A percentile compares a stretch with the other conserved stretches of the same genome.
These are phyloP conservation scores for Pangasianodon gigas DNA, from an alignment of 2,113 vertebrate genomes.

Conservation along the genomic window DNA sequence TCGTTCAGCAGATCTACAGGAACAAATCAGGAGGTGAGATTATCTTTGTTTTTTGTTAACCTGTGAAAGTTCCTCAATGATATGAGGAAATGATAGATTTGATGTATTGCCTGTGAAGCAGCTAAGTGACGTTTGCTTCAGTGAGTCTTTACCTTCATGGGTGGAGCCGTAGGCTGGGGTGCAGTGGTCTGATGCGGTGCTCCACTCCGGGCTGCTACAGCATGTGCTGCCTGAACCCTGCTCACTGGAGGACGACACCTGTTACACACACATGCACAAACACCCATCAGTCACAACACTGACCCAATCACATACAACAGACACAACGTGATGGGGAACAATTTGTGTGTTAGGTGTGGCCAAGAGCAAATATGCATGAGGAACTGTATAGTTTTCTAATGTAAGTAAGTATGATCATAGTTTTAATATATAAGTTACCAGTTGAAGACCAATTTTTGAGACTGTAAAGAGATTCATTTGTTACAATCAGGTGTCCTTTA, in stretches of 20 bases:
- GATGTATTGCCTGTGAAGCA: background rate
- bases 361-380: background rate
- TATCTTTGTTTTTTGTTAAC: background rate
- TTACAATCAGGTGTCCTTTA: background rate
- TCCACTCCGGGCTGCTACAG: slow-evolving; percentile 95
- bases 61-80: background rate
- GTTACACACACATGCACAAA: slow-evolving; percentile 65
- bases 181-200: slow-evolving; percentile 85
- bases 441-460: background rate
- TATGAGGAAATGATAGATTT: background rate
- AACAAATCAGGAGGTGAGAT: slow-evolving; percentile 28
- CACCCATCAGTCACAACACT: slow-evolving; percentile 69
- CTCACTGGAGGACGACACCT: slow-evolving; percentile 83
- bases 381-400: background rate
- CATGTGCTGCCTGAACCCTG: slow-evolving; percentile 87
- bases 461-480: background rate
- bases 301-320: slow-evolving; percentile 36
- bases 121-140: background rate
- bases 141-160: slow-evolving; percentile 77
- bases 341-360: background rate
- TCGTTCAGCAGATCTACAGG: slow-evolving; percentile 84
- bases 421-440: background rate
- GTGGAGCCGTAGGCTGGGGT: slow-evolving; percentile 75
- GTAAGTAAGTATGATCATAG: background rate
- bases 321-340: background rate